These are phyloP conservation scores for Lepilemur septentrionalis DNA, from an alignment of 2,797 vertebrate species.

Conservation along the genomic window DNA sequence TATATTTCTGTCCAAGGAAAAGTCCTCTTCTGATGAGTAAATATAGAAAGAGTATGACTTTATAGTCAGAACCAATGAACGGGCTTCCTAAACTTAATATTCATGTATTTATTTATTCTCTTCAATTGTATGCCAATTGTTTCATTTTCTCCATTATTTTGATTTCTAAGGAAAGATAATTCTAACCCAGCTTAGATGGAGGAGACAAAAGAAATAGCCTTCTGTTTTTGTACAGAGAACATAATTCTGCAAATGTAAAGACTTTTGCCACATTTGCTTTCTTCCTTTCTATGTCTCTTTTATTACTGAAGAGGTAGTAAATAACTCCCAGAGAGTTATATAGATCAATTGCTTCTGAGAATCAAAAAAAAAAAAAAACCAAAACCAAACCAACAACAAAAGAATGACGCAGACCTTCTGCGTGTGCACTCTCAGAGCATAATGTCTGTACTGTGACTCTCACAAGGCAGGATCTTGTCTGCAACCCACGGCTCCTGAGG, in stretches of 20 bases:
- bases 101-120: neutral
- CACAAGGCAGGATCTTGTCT: neutral
- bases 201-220: neutral
- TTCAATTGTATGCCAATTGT: neutral
- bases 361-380: neutral
- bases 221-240: neutral
- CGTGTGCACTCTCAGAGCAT: neutral
- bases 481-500: no score
- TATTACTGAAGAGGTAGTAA: neutral
- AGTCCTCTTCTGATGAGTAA: neutral
- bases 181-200: neutral
- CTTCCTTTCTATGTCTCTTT: conserved; percentile 15
- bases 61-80: neutral
- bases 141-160: neutral
- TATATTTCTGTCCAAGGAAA: neutral
- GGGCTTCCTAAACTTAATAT: neutral
- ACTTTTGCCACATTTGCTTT: neutral
- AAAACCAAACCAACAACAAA: neutral
- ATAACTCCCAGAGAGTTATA: neutral
- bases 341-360: neutral
- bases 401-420: neutral
- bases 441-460: neutral
- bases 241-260: neutral
- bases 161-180: neutral
- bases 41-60: neutral